Conservation (phyloP, 2,888 invertebrate species). For the Thyatira batis region DNA sequence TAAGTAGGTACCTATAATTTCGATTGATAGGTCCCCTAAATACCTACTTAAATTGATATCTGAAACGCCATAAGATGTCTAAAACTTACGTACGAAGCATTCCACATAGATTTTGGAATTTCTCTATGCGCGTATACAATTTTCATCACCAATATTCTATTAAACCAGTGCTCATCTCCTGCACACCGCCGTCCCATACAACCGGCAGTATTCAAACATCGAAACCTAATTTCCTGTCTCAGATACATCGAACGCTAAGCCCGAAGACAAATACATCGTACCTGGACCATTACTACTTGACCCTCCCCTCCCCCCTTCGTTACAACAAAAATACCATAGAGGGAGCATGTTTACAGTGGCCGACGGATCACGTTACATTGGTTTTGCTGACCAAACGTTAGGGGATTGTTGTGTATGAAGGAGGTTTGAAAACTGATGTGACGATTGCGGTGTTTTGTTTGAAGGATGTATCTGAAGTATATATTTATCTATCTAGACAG, state of each 20-base stretch:
- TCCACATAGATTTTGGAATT: too few species aligned
- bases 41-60: too few species aligned
- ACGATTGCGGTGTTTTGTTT: background rate
- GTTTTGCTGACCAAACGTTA: constrained; percentile 37
- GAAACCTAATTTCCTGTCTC: constrained; percentile 82
- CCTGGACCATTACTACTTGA: constrained; percentile 47
- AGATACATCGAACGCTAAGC: constrained; percentile 68
- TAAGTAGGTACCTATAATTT: too few species aligned
- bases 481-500: too few species aligned
- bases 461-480: background rate
- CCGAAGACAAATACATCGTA: constrained; percentile 73
- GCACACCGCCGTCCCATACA: constrained; percentile 50
- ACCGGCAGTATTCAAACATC: constrained; percentile 65
- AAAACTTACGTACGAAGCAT: too few species aligned
- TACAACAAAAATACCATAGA: constrained; percentile 9
- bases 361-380: constrained; percentile 36
- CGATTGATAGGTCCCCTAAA: too few species aligned
- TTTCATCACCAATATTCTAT: background rate
- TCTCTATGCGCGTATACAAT: background rate
- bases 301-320: constrained; percentile 26
- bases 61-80: too few species aligned
- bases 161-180: constrained; percentile 7
- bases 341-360: constrained; percentile 26
- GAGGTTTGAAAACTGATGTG: constrained; percentile 43
- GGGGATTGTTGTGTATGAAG: constrained; percentile 36